Conservation (phyloP, 37 sponge, comb jelly and placozoan species). For the Crambe crambe region DNA sequence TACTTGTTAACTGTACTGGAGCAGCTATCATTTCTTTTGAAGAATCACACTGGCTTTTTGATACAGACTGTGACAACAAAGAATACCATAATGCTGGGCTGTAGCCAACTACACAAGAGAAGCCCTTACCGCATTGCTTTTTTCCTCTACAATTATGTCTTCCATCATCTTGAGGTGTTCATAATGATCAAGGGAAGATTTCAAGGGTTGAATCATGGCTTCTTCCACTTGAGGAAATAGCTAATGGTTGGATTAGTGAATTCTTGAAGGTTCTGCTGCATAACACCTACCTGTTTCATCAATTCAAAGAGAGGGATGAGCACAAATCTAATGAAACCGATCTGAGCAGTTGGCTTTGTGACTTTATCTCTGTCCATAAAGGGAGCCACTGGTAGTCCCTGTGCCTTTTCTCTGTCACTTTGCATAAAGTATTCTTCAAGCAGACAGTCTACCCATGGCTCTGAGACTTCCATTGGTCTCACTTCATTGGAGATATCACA, state of each 20-base stretch:
- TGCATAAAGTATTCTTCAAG: constrained; percentile 89
- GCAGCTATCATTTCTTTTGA: too few species aligned
- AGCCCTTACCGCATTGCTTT: too few species aligned
- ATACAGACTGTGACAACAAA: too few species aligned
- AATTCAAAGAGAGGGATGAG: constrained; percentile 82
- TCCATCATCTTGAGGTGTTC: constrained; percentile 77
- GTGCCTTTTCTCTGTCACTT: constrained; percentile 84
- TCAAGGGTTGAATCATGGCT: constrained; percentile 62
- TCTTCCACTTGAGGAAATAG: constrained; percentile 68
- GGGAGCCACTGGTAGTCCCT: constrained; percentile 88
- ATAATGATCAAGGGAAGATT: constrained; percentile 64
- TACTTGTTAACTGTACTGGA: too few species aligned
- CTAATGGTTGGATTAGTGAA: constrained; percentile 15
- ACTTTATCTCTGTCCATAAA: constrained; percentile 93
- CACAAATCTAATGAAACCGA: constrained; percentile 86
- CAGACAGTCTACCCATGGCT: constrained; percentile 91
- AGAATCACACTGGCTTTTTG: too few species aligned
- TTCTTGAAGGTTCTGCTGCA: not conserved
- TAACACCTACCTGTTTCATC: constrained; percentile 49
- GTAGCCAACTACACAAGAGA: too few species aligned
- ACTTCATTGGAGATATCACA: constrained; percentile 92
- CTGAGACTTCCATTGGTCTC: constrained; percentile 76
- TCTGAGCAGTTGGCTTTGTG: constrained; percentile 80
- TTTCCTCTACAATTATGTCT: constrained; percentile 66
- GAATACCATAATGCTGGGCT: too few species aligned